A percentile compares a stretch with the other conserved stretches of the same genome.
Conservation (phyloP, 2,113 vertebrate genomes). For the Archocentrus centrarchus region DNA sequence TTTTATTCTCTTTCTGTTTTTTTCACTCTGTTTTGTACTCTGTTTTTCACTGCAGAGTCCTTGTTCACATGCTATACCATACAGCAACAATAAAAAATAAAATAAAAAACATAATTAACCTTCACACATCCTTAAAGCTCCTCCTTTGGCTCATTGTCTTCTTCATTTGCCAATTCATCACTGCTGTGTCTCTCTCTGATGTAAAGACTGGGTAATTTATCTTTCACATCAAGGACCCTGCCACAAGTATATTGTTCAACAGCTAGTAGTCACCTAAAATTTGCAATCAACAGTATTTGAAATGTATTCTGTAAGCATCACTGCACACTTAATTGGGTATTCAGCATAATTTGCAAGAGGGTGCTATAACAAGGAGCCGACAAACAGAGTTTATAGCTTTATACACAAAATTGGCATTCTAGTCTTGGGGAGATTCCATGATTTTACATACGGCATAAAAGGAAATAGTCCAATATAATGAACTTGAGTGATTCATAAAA, state of each 20-base stretch:
- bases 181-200: not conserved
- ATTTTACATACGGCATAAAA: slow-evolving; percentile 42
- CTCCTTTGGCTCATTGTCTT: not conserved
- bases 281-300: slow-evolving; percentile 44
- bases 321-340: slow-evolving; percentile 47
- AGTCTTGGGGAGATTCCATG: slow-evolving; percentile 19
- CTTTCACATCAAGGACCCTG: not conserved
- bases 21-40: not conserved
- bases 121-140: not conserved
- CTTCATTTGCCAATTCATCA: slow-evolving; percentile 2
- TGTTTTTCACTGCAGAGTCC: not conserved
- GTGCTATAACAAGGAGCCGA: slow-evolving; percentile 24
- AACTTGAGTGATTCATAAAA: slow-evolving; percentile 11
- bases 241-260: slow-evolving; percentile 16
- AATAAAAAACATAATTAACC: not conserved
- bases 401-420: slow-evolving; percentile 56
- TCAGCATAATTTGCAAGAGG: slow-evolving; percentile 47
- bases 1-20: not conserved
- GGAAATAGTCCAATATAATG: slow-evolving; percentile 17
- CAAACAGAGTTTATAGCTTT: slow-evolving; percentile 22
- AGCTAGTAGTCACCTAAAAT: slow-evolving; percentile 27
- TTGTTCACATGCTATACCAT: not conserved
- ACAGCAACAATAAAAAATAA: not conserved
- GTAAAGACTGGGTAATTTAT: slow-evolving; percentile 14
- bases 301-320: slow-evolving; percentile 62